phyloP scores from a whole-genome alignment of 2,113 vertebrate genomes.

The Xenopus borealis region DNA sequence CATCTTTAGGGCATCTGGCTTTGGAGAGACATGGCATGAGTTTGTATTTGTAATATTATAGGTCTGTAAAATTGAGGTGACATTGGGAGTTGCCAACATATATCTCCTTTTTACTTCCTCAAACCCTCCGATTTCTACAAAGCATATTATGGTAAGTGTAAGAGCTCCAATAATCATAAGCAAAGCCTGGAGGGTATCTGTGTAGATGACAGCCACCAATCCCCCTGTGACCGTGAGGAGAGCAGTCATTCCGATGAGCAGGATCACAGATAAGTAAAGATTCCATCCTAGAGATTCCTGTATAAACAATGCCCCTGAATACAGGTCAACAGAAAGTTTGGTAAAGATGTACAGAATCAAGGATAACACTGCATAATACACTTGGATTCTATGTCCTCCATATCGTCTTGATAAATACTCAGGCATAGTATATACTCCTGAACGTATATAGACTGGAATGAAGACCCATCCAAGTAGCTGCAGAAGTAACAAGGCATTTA shows the following conservation, averaged over 20 bases:
- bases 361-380: slow-evolving; percentile 91
- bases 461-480: slow-evolving; percentile 98
- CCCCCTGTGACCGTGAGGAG: slow-evolving; percentile 92
- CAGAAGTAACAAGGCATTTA: slow-evolving; percentile 94
- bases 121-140: slow-evolving; percentile 85
- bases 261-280: slow-evolving; percentile 88
- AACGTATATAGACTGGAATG: slow-evolving; percentile 94
- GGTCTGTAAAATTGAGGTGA: slow-evolving; percentile 78
- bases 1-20: slow-evolving; percentile 82
- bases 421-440: slow-evolving; percentile 96
- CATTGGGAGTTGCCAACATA: slow-evolving; percentile 88
- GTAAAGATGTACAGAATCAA: slow-evolving; percentile 95
- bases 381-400: slow-evolving; percentile 89
- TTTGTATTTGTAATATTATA: slow-evolving; percentile 84
- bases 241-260: slow-evolving; percentile 92
- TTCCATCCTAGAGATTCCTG: slow-evolving; percentile 98
- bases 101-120: slow-evolving; percentile 90
- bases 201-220: slow-evolving; percentile 94
- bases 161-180: slow-evolving; percentile 94
- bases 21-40: slow-evolving; percentile 83
- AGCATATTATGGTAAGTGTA: slow-evolving; percentile 86
- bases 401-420: slow-evolving; percentile 95
- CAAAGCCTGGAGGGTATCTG: slow-evolving; percentile 91
- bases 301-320: slow-evolving; percentile 95
- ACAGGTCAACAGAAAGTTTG: slow-evolving; percentile 96